Evolutionary conservation across 2,113 vertebrate genomes (phyloP), one percentile per base, ranked within the genome.

Genomic region (Silurus glanis): DNA sequence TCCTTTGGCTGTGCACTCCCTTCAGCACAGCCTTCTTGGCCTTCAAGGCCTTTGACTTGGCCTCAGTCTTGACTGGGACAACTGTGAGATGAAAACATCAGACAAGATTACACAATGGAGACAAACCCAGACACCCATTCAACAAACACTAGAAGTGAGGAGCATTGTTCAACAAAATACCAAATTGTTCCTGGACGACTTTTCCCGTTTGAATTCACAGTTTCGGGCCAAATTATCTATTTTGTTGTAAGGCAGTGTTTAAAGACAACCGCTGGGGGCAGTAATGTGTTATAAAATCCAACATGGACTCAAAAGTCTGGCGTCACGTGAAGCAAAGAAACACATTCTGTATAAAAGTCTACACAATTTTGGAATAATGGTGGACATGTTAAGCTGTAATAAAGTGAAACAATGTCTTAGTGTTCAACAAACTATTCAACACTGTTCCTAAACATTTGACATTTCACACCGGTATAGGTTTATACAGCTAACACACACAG

Each of bases 1-100:
- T 98, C 92, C 95, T 97, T 90, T 98, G 97, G 89, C 96, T 99
- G 93, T 99, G 98, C 6, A 99, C 96, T 0, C 98, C 98, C 92
- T 99, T 99, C 61, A 99, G 91, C 23, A 99, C 97, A 4, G 97
- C 98, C 92, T 99, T 99, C 86, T 99, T 99, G 87, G 98, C 98
- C 92, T 99, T 99, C 85, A 99, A 92, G 0, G 98, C 98, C 93
- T 99, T 99, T 0, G 97, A 97, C 91, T 99, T 99, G 13, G 97
- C 97, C 93, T 99, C 98, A 12, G 96, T 97, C 95, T 99, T 99
- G 23, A 96, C 96, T 85, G 98, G 97, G 91, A 97, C 97, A 87
- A 94, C 98, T 95, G 62, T 3, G 7, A 53, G 23, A 83, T n/a
- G 45, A 25, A 83, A 62, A 28, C 19, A 37, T 59, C 19, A 37